Evolutionary conservation across 2,797 vertebrate genomes (phyloP).

Genomic region (Lagodon rhomboides): DNA sequence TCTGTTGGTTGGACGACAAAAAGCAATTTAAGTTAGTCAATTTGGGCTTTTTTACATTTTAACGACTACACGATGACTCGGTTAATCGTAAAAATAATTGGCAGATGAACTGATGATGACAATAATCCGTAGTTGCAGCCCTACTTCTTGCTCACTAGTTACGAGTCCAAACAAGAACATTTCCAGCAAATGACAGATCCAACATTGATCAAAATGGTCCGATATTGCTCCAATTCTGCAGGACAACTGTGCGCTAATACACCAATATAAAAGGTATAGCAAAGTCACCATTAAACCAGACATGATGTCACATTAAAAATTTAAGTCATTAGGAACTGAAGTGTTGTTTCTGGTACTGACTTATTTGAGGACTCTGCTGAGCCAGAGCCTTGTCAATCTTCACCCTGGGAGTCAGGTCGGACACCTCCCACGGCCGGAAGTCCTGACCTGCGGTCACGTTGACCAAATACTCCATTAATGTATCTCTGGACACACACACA

Average conservation of each 20-base stretch:
- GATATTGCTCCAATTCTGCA: not conserved
- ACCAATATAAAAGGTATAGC: not conserved
- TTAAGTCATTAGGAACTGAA: not conserved
- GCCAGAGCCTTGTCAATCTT: slow-evolving; percentile 90
- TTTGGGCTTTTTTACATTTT: too few relatives aligned
- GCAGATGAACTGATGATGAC: too few relatives aligned
- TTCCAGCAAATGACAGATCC: not conserved
- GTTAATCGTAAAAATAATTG: too few relatives aligned
- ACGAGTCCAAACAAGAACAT: not conserved
- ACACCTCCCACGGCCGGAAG: slow-evolving; percentile 93
- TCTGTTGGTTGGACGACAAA: too few relatives aligned
- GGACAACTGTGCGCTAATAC: not conserved
- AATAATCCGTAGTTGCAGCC: too few relatives aligned
- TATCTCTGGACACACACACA: slow-evolving; percentile 81
- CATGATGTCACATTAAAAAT: not conserved
- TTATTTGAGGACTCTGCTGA: slow-evolving; percentile 89
- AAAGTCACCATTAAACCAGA: not conserved
- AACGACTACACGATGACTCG: too few relatives aligned
- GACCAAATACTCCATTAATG: slow-evolving; percentile 91
- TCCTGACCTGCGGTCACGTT: slow-evolving; percentile 91
- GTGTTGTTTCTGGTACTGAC: slow-evolving; percentile 76
- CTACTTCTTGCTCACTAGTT: not conserved
- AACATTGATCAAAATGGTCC: not conserved
- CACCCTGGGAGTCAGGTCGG: slow-evolving; percentile 85
- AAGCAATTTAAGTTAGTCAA: too few relatives aligned